Base-by-base conservation (phyloP, 1,140 invertebrate genomes). In the Drosophila equinoxialis region DNA sequence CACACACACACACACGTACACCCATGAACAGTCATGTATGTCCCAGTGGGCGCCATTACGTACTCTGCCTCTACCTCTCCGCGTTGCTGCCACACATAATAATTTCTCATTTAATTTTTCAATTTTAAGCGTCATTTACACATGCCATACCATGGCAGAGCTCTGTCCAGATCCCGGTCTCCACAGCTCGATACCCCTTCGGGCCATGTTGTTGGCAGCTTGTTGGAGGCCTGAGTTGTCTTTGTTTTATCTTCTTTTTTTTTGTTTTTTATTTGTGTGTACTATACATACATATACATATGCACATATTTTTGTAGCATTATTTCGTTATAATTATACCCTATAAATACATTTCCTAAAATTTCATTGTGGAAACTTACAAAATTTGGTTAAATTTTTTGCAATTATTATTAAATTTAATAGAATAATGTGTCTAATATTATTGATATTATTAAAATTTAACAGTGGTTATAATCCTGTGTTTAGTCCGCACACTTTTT, bases 61-160 rank as follows among this genome's bases (percentile, higher is more conserved):
- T 55, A 33, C 39, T 64, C 13, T 30, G 30, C 6, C 30, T 30
- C 30, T 63, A 39, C 17, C 41, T 30, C 54, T 7, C 14, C 13
- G 17, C 58, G 48, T 39, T 37, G 66, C 75, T 85, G 82, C 82
- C 82, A 78, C 84, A 89, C 84, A 89, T 89, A 89, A 89, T 89
- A 89, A 89, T 89, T 89, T 89, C 84, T 89, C 84, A 89, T 89
- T 89, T 89, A 89, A 89, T 89, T 89, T 89, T 89, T 89, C 84
- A 89, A 89, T 89, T 89, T 89, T 89, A 89, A 89, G 84, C 84
- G 84, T 89, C 84, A 89, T 89, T 89, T 89, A 89, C 84, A 87
- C 84, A 87, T 87, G 84, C 84, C 73, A 89, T 84, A 69, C 68
- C 81, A 67, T 77, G 76, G 67, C 76, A 72, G 69, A 78, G 73